Percentiles rank a stretch among this genome's conserved stretches.
phyloP scores from a whole-genome alignment of 2,888 invertebrate species.

The Lucinisca nassula region DNA sequence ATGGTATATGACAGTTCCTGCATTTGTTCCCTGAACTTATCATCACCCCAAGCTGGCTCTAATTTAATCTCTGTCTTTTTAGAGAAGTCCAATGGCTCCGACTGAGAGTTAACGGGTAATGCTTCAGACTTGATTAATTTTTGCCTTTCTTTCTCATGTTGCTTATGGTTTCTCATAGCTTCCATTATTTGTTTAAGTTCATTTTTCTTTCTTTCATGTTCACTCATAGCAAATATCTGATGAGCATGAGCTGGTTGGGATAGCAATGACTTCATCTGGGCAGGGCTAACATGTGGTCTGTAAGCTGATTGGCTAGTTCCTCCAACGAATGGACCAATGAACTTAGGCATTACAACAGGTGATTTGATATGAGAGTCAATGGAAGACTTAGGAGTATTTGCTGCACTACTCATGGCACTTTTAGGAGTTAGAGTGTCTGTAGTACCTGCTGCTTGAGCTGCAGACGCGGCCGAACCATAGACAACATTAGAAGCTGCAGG shows the following conservation, averaged over 20 bases:
- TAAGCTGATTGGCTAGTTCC: conserved; percentile 47
- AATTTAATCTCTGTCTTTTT: conserved; percentile 60
- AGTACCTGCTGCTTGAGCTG: conserved; percentile 28
- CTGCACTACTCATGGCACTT: neutral
- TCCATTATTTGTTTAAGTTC: conserved; percentile 2
- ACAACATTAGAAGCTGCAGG: conserved; percentile 71
- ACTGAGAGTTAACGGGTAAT: neutral
- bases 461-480: conserved; percentile 57
- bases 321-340: conserved; percentile 84
- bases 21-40: conserved; percentile 54
- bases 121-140: neutral
- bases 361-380: conserved; percentile 23
- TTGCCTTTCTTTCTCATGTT: neutral
- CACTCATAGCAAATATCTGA: conserved; percentile 51
- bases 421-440: conserved; percentile 48
- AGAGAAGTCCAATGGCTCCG: conserved; percentile 47
- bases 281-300: neutral
- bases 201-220: conserved; percentile 17
- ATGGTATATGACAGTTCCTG: conserved; percentile 57
- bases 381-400: conserved; percentile 9
- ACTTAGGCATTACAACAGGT: conserved; percentile 77
- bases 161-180: conserved; percentile 2
- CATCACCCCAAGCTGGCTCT: conserved; percentile 70
- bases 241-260: neutral
- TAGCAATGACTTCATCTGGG: neutral